Evolutionary conservation across 2,113 vertebrate species (phyloP).

Genomic region (Ptilorrhoa leucosticta): DNA sequence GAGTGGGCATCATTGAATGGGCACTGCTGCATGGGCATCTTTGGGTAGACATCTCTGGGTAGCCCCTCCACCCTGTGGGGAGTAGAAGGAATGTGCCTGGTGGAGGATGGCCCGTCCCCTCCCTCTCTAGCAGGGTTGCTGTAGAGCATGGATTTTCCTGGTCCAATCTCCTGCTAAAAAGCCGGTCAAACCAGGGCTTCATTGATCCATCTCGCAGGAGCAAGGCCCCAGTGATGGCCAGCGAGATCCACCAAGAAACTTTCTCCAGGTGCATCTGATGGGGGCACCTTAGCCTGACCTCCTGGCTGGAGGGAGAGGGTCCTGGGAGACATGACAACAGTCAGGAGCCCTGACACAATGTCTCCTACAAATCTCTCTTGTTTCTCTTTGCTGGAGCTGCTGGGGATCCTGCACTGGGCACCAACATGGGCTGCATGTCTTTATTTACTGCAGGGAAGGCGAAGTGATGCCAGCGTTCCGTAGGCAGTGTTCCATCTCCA

Average conservation of each 20-base stretch:
- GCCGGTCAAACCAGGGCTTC: neutral
- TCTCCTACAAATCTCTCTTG: neutral
- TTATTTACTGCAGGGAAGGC: neutral
- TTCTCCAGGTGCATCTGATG: neutral
- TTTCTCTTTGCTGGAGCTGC: neutral
- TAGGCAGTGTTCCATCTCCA: neutral
- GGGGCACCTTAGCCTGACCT: neutral
- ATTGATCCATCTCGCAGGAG: neutral
- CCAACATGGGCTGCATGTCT: accelerated
- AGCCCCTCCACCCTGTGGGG: no score
- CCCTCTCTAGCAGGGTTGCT: neutral
- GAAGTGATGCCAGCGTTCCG: neutral
- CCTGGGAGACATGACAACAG: neutral
- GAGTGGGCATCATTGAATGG: neutral
- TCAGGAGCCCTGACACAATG: neutral
- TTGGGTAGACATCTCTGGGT: neutral
- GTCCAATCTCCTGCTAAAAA: neutral
- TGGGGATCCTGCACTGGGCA: accelerated
- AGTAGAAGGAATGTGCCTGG: neutral
- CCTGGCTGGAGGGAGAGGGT: neutral
- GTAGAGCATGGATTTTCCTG: no score
- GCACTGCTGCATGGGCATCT: neutral
- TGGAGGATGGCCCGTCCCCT: neutral
- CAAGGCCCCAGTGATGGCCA: accelerated
- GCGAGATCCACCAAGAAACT: neutral